Evolutionary conservation across 2,888 invertebrate genomes (phyloP).

Genomic region (Ischnus inquisitorius): DNA sequence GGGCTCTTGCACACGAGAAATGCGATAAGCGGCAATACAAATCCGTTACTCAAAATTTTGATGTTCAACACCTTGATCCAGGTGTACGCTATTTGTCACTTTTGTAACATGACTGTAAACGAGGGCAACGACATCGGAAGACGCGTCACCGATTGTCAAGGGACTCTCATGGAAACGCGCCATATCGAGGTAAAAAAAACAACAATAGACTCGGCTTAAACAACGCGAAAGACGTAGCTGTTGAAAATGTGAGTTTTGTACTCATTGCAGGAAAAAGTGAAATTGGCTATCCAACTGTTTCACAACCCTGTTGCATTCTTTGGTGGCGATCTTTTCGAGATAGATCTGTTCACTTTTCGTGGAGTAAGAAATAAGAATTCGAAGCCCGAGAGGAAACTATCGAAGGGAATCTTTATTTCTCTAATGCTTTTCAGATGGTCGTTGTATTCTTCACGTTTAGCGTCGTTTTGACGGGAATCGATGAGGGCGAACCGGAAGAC

Average conservation of each 20-base stretch:
- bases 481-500: neutral
- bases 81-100: neutral
- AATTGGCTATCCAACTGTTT: conserved; percentile 5
- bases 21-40: no score
- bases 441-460: neutral
- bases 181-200: neutral
- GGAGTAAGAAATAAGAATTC: neutral
- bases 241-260: neutral
- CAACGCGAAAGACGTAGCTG: neutral
- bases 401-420: neutral
- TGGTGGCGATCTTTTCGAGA: neutral
- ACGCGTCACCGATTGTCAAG: neutral
- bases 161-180: neutral
- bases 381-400: neutral
- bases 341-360: neutral
- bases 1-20: neutral
- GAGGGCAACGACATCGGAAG: neutral
- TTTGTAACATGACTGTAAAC: neutral
- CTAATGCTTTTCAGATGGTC: neutral
- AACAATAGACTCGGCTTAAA: neutral
- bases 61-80: neutral
- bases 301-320: neutral
- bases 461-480: neutral
- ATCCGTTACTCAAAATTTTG: neutral
- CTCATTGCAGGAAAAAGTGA: conserved; percentile 4